phyloP scores from a whole-genome alignment of 2,797 vertebrate genomes.

The Myripristis murdjan region DNA sequence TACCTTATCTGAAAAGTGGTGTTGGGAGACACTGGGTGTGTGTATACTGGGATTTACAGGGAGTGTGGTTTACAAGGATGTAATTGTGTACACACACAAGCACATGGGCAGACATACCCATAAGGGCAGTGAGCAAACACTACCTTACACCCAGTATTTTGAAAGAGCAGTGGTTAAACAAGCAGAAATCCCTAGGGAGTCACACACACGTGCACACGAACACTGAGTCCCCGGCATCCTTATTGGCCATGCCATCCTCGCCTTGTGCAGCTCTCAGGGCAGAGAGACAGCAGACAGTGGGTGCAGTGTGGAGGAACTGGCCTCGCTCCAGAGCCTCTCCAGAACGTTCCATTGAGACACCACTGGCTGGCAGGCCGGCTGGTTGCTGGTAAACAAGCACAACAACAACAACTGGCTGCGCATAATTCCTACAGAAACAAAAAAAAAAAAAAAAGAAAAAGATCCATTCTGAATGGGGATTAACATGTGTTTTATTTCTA shows the following conservation, averaged over 20 bases:
- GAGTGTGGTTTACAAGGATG: neutral
- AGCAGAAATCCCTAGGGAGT: constrained; percentile 2
- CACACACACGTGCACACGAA: constrained; percentile 18
- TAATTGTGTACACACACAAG: neutral
- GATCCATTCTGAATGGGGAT: constrained; percentile 46
- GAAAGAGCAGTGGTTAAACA: neutral
- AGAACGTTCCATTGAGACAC: constrained; percentile 72
- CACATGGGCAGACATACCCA: neutral
- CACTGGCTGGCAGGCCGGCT: constrained; percentile 52
- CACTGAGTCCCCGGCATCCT: constrained; percentile 26
- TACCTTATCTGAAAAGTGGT: neutral
- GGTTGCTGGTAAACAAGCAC: constrained; percentile 68
- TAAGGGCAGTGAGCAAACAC: neutral
- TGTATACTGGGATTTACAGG: neutral
- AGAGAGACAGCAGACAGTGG: constrained; percentile 65
- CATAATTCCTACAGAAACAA: constrained; percentile 35
- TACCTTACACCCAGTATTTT: neutral
- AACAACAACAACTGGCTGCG: constrained; percentile 62
- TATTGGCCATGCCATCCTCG: constrained; percentile 39
- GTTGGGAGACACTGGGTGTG: neutral
- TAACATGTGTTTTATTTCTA: constrained; percentile 47
- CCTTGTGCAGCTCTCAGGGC: constrained; percentile 49
- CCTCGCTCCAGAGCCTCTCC: constrained; percentile 74
- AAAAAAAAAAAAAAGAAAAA: constrained; percentile 13
- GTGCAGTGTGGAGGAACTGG: constrained; percentile 75